Conservation (phyloP, 1,140 invertebrate species). For the Drosophila setifemur region DNA sequence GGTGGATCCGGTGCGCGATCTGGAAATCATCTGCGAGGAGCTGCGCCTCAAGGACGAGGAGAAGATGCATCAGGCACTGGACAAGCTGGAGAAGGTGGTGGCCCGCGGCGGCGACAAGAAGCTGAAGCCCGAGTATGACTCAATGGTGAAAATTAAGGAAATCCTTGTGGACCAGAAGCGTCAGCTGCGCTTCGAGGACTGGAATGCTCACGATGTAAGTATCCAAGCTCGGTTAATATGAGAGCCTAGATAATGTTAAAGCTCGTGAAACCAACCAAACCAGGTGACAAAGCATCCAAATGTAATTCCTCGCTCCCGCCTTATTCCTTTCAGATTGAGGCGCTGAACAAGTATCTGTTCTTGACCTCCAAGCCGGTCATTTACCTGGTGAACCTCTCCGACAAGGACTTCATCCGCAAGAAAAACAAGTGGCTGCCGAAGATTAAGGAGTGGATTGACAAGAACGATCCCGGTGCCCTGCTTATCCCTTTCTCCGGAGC, state of each 20-base stretch:
- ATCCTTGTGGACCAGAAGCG: constrained; percentile 95
- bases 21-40: constrained; percentile 98
- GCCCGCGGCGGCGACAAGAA: constrained; percentile 97
- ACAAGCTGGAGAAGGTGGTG: constrained; percentile 94
- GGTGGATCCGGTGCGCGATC: constrained; percentile 97
- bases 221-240: too few species aligned
- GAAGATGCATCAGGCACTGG: constrained; percentile 89
- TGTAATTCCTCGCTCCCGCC: background rate
- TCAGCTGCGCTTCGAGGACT: constrained; percentile 95
- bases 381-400: constrained; percentile 98
- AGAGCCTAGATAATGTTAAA: too few species aligned
- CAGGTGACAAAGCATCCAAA: too few species aligned
- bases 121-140: constrained; percentile 96
- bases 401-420: constrained; percentile 99
- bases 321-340: constrained; percentile 90
- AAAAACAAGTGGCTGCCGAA: constrained; percentile 99
- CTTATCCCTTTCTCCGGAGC: constrained; percentile 98
- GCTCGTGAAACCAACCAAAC: too few species aligned
- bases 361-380: constrained; percentile 99
- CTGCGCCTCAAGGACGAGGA: constrained; percentile 97
- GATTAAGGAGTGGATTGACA: constrained; percentile 99
- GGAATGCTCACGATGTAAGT: constrained; percentile 96
- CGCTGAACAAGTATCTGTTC: constrained; percentile 98
- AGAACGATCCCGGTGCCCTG: constrained; percentile 95
- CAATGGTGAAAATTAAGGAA: constrained; percentile 92